Base-by-base conservation (phyloP, 2,888 invertebrate species). In the Hypomecis punctinalis region DNA sequence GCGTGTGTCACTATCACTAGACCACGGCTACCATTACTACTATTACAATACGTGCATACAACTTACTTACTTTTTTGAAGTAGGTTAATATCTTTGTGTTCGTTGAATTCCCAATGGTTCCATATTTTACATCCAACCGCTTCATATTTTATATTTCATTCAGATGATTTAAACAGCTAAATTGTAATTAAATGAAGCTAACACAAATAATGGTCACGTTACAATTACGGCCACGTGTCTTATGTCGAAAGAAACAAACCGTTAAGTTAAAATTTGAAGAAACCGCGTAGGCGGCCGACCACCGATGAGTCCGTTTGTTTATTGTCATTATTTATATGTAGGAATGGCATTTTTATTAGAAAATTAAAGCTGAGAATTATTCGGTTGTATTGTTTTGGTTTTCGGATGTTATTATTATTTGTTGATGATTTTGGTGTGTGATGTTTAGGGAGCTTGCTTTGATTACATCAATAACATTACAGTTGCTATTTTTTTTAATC, bases 321-420 rank as follows among this genome's bases (percentile, higher is more conserved):
- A 78, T 78, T 71, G 72, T 72, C 75, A 71, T 78, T 78, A 78
- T 77, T 75, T 78, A 76, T 79, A 67, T 67, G 62, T 76, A 75
- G 71, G 74, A 76, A 75, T 71, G 73, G 77, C 75, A 79, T 79
- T 76, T 76, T 77, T 77, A 73, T 76, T 76, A 67, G 75, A 74
- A 72, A 67, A 70, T 70, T 68, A 68, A 61, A 66, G 61, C 58
- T 48, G 57, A 68, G 63, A 70, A 67, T 70, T 65, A 64, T 42
- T 58, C 43, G 48, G 52, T 55, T 61, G 65, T 61, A 66, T 66
- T 66, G 65, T 66, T 66, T 61, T 61, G 61, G 46, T 11, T 10
- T 49, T 43, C 40, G 47, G 33, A 40, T 55, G 64, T 64, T 54
- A 54, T 59, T 51, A 43, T 55, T 56, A 55, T 64, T 60, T 60